Percentiles rank a stretch among this genome's conserved stretches.
phyloP scores from a whole-genome alignment of 2,113 vertebrate genomes.

The Argyrosomus japonicus region DNA sequence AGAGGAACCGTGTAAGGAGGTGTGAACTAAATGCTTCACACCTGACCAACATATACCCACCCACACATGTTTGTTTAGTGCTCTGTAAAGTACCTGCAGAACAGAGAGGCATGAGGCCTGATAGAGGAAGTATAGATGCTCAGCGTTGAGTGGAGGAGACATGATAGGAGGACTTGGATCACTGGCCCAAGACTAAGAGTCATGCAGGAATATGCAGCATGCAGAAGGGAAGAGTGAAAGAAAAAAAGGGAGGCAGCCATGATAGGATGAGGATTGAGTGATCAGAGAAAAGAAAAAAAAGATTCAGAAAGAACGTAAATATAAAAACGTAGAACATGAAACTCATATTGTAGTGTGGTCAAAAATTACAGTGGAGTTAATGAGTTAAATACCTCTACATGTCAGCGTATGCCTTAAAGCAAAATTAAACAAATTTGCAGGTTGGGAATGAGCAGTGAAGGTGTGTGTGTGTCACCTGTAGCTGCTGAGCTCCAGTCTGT shows the following conservation, averaged over 20 bases:
- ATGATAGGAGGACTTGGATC: constrained; percentile 81
- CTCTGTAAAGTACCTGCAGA: constrained; percentile 71
- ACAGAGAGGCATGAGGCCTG: constrained; percentile 80
- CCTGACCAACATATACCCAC: constrained; percentile 33
- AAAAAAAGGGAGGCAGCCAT: constrained; percentile 11
- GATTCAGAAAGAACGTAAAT: background rate
- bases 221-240: constrained; percentile 50
- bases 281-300: constrained; percentile 30
- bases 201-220: constrained; percentile 78
- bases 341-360: background rate
- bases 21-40: constrained; percentile 36
- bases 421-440: background rate
- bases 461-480: constrained; percentile 71
- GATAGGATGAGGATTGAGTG: constrained; percentile 16
- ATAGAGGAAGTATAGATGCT: constrained; percentile 86
- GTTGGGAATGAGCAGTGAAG: background rate
- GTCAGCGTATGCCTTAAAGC: background rate
- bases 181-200: constrained; percentile 80
- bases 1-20: constrained; percentile 5
- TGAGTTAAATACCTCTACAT: background rate
- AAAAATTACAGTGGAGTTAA: background rate
- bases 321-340: constrained; percentile 18
- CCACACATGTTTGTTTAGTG: constrained; percentile 47
- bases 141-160: constrained; percentile 85
- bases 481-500: constrained; percentile 59